Evolutionary conservation across 1,140 invertebrate genomes (phyloP), one percentile per base, ranked within the genome.

Genomic region (Drosophila nigromelanica): DNA sequence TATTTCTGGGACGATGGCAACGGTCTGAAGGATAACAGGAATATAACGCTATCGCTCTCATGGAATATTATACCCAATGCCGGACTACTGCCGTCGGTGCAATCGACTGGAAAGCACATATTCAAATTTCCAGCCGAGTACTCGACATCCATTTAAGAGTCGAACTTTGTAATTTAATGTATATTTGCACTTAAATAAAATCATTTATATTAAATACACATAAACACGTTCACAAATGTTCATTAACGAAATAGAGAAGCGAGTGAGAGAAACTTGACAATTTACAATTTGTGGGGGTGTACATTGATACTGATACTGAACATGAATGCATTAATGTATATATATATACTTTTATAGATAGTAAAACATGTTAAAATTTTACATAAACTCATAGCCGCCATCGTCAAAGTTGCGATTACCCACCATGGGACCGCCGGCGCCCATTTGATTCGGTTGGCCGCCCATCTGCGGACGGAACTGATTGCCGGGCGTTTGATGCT

Each of bases 1-100:
- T 99, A 99, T 91, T 99, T 99, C 93, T 99, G 98, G 97, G 99
- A 99, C 94, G 99, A 99, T 94, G 98, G 98, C 50, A 98, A 98
- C 93, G 98, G 98, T 90, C 93, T 99, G 11, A 97, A 95, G 87
- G 97, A 95, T 50, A 98, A 99, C 92, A 95, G 96, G 81, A 99
- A 99, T 93, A 95, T 99, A 1, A 98, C 98, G 3, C 93, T 99
- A 52, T 96, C 95, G n/a, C 92, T 99, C 12, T 97, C 97, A 0
- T 99, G 98, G 97, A 99, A 99, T 92, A 97, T 99, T 39, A 98
- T 99, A 77, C 99, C 99, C 42, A 99, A 99, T 94, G 98, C 98
- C 80, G 99, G 99, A 42, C 93, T 97, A 59, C 93, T 99, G 62
- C 98, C 98, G 24, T 97, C 96, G 80, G 94, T 98, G 37, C 94